Percentiles rank a stretch among this genome's conserved stretches.
Conservation (phyloP, 2,888 invertebrate genomes). For the Coenonympha arcania region DNA sequence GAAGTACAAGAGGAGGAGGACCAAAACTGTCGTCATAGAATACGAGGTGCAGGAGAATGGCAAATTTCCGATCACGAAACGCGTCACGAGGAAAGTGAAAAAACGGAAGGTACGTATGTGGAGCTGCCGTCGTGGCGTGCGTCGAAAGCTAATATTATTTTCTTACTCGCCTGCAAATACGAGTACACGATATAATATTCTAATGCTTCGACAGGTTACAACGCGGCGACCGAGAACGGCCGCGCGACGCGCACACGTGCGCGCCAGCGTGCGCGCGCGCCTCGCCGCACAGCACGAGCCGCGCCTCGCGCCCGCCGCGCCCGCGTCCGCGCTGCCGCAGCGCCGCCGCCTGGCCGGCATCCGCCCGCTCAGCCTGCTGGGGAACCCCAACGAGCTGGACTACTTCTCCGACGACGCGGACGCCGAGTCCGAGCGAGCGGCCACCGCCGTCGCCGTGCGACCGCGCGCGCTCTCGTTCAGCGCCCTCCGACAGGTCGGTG, state of each 20-base stretch:
- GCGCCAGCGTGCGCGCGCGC: slow-evolving; percentile 53
- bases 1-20: slow-evolving; percentile 53
- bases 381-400: slow-evolving; percentile 78
- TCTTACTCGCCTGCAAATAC: too few relatives aligned
- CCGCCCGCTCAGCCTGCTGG: slow-evolving; percentile 73
- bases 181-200: too few relatives aligned
- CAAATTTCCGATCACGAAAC: slow-evolving; percentile 75
- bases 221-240: slow-evolving; percentile 55
- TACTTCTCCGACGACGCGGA: slow-evolving; percentile 76
- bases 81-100: slow-evolving; percentile 56
- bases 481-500: slow-evolving; percentile 55
- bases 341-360: slow-evolving; percentile 40
- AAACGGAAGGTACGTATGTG: slow-evolving; percentile 50
- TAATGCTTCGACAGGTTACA: slow-evolving; percentile 33
- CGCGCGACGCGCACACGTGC: slow-evolving; percentile 57
- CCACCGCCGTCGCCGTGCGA: slow-evolving; percentile 58
- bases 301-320: slow-evolving; percentile 35
- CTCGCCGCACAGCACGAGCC: slow-evolving; percentile 37
- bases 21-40: slow-evolving; percentile 78
- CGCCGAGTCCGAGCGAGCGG: slow-evolving; percentile 40
- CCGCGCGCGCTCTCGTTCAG: slow-evolving; percentile 60
- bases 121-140: too few relatives aligned
- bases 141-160: too few relatives aligned
- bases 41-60: slow-evolving; percentile 78
- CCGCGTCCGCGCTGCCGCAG: slow-evolving; percentile 23